Base-by-base conservation (phyloP, 2,797 vertebrate genomes). In the Myotis planiceps region DNA sequence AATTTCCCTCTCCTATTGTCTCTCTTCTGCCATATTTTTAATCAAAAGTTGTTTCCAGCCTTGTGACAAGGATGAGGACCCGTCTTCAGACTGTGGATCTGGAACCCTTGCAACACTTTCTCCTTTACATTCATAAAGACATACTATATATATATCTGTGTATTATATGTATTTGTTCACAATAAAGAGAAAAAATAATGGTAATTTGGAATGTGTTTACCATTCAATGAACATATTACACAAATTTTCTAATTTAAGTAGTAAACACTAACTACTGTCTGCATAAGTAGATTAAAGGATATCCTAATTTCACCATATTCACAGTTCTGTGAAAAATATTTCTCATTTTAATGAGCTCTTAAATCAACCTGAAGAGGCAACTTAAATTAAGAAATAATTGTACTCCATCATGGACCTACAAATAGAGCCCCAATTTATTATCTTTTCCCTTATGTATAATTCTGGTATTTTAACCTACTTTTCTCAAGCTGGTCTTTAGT, bases 151-250 rank as follows among this genome's bases (percentile, higher is more conserved):
- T 42, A 42, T 49, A 72, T 65, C 23, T 72, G 25, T 58, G 42
- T 23, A 9, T 49, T 29, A 58, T 91, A 88, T 47, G 16, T 45
- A 80, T 14, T 15, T 39, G 63, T 25, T 65, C 27, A n/a, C 49
- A 69, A 71, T 51, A 84, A 79, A 95, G 66, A 88, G 66, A 58
- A 79, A 95, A 83, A 76, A 32, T 75, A 71, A 72, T 47, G 6
- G 16, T 49, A 79, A 80, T 16, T 83, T 95, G 60, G 18, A 39
- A 60, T 19, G 3, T 45, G 25, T 84, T 84, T 60, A 49, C 6
- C 21, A 81, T n/a, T 19, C n/a, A 89, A 72, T 68, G 66, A 90
- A 53, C 63, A 76, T 88, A 88, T 47, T 55, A 93, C 3, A 78
- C 1, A 39, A 25, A 65, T 29, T 66, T 88, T 90, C 83, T 37